Conservation (phyloP, 2,888 invertebrate species). For the Amaurobius ferox region DNA sequence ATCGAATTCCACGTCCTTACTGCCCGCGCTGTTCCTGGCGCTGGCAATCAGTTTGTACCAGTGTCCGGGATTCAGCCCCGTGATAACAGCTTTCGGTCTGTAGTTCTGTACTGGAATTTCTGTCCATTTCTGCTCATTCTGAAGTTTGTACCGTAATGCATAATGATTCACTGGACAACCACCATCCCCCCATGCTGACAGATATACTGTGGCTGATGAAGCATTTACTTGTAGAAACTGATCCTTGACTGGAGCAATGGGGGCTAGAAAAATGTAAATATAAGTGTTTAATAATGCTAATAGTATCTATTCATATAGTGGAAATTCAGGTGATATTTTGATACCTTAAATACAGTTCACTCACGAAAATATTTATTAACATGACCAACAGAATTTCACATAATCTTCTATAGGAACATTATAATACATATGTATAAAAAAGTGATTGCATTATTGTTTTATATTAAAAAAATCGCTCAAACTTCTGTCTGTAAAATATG, state of each 20-base stretch:
- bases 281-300: too few relatives aligned
- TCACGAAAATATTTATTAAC: too few relatives aligned
- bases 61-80: slow-evolving; percentile 59
- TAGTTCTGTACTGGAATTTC: slow-evolving; percentile 36
- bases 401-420: too few relatives aligned
- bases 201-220: slow-evolving; percentile 50
- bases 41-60: slow-evolving; percentile 59
- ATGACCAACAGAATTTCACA: too few relatives aligned
- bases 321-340: too few relatives aligned
- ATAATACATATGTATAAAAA: too few relatives aligned
- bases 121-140: slow-evolving; percentile 62
- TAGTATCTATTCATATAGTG: too few relatives aligned
- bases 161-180: slow-evolving; percentile 68
- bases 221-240: slow-evolving; percentile 58
- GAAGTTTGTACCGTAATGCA: slow-evolving; percentile 41
- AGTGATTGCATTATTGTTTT: too few relatives aligned
- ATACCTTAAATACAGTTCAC: too few relatives aligned
- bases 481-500: too few relatives aligned
- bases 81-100: slow-evolving; percentile 57
- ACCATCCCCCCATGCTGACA: slow-evolving; percentile 69
- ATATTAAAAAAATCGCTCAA: too few relatives aligned
- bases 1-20: slow-evolving; percentile 63
- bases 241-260: slow-evolving; percentile 53
- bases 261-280: slow-evolving; percentile 30
- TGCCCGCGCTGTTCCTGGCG: slow-evolving; percentile 50